phyloP scores from a whole-genome alignment of 1,140 invertebrate species.

The Prorops nasuta region DNA sequence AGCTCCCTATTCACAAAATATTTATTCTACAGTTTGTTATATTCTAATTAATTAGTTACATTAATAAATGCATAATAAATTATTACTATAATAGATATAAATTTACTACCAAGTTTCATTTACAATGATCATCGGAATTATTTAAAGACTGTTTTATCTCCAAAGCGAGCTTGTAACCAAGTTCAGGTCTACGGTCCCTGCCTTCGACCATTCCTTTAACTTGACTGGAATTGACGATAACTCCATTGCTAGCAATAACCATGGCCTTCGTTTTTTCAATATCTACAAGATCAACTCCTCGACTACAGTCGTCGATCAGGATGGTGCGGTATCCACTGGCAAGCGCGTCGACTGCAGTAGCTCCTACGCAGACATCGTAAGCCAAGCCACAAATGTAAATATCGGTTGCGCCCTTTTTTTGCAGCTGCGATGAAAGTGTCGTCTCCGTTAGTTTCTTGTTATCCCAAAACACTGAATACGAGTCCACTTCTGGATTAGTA shows the following conservation, averaged over 20 bases:
- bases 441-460: constrained; percentile 90
- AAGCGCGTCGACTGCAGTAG: constrained; percentile 82
- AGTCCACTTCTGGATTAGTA: constrained; percentile 91
- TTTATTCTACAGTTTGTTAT: no score
- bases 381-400: constrained; percentile 95
- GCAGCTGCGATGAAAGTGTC: constrained; percentile 77
- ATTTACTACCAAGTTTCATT: no score
- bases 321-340: constrained; percentile 88
- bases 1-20: no score
- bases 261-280: constrained; percentile 80
- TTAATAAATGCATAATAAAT: no score
- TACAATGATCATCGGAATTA: not conserved
- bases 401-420: constrained; percentile 79
- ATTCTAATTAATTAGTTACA: no score
- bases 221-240: constrained; percentile 76
- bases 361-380: constrained; percentile 94
- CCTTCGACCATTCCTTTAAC: constrained; percentile 84
- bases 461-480: constrained; percentile 98
- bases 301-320: constrained; percentile 85
- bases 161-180: constrained; percentile 83
- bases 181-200: constrained; percentile 77
- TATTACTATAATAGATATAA: no score
- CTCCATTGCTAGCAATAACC: constrained; percentile 71
- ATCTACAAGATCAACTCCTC: constrained; percentile 82
- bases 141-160: constrained; percentile 64